These are phyloP conservation scores for Dione vanillae DNA, from an alignment of 2,888 invertebrate species.

Conservation along the genomic window DNA sequence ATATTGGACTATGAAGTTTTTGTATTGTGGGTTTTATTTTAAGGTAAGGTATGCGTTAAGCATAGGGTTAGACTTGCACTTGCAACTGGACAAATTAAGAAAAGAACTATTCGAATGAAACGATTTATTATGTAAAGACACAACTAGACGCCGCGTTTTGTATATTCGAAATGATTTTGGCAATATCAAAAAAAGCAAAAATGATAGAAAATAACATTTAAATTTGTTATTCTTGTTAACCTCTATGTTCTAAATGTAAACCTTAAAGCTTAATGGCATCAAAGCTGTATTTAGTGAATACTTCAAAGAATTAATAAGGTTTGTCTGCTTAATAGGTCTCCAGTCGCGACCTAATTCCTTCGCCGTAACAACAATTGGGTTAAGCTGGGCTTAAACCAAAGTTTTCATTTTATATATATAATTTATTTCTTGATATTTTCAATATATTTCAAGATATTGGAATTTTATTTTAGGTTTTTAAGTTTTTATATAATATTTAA, in stretches of 20 bases:
- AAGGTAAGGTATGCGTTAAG: too few relatives aligned
- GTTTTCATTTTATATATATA: slow-evolving; percentile 21
- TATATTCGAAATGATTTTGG: too few relatives aligned
- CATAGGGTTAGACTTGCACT: too few relatives aligned
- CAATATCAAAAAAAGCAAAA: neutral
- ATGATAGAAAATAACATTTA: neutral
- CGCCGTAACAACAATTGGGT: slow-evolving; percentile 47
- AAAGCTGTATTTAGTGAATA: neutral
- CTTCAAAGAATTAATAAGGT: slow-evolving; percentile 2
- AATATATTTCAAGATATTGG: neutral
- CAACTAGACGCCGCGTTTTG: too few relatives aligned
- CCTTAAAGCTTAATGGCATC: slow-evolving; percentile 9
- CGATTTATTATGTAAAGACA: too few relatives aligned
- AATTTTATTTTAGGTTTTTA: too few relatives aligned
- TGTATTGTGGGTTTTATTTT: too few relatives aligned
- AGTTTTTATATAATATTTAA: too few relatives aligned
- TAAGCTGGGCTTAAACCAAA: slow-evolving; percentile 40
- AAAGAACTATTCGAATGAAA: too few relatives aligned
- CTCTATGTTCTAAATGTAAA: neutral
- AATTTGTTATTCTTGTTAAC: neutral
- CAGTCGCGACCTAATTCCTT: slow-evolving; percentile 42
- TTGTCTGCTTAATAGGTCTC: slow-evolving; percentile 39
- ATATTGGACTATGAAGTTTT: too few relatives aligned
- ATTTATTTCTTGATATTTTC: neutral
- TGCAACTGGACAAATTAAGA: too few relatives aligned